Evolutionary conservation across 2,888 invertebrate genomes (phyloP).

Genomic region (Drosophila buzzatii): DNA sequence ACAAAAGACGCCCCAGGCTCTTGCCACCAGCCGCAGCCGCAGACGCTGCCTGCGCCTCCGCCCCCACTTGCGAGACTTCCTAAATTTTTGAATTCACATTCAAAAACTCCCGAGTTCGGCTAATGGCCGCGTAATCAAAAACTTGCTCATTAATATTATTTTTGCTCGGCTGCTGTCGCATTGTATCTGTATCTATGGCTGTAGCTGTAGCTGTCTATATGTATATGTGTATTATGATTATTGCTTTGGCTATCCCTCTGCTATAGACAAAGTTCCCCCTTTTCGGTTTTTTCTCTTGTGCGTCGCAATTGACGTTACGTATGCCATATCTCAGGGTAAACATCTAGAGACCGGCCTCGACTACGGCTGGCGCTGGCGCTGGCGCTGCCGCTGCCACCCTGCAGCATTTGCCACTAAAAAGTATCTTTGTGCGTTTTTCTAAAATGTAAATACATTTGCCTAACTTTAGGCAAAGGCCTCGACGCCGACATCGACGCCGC

Average conservation of each 20-base stretch:
- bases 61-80: neutral
- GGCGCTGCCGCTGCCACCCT: slow-evolving; percentile 14
- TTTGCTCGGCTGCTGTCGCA: slow-evolving; percentile 50
- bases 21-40: neutral
- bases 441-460: slow-evolving; percentile 81
- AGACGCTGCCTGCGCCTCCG: neutral
- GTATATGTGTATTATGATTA: slow-evolving; percentile 62
- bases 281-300: slow-evolving; percentile 35
- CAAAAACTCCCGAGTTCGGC: slow-evolving; percentile 48
- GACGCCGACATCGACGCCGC: neutral
- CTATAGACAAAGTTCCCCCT: slow-evolving; percentile 52
- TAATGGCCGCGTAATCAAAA: slow-evolving; percentile 73
- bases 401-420: slow-evolving; percentile 50
- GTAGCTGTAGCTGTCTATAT: slow-evolving; percentile 9
- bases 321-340: slow-evolving; percentile 67
- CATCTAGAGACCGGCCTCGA: slow-evolving; percentile 54
- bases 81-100: slow-evolving; percentile 54
- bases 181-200: slow-evolving; percentile 26
- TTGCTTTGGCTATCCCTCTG: slow-evolving; percentile 61
- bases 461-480: slow-evolving; percentile 69
- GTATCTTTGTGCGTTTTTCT: slow-evolving; percentile 64
- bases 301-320: slow-evolving; percentile 53
- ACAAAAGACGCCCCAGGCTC: slow-evolving; percentile 10
- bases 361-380: slow-evolving; percentile 22
- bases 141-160: slow-evolving; percentile 78